Percentiles rank a stretch among this genome's conserved stretches.
phyloP scores from a whole-genome alignment of 1,140 invertebrate species.

The Drosophila subobscura region DNA sequence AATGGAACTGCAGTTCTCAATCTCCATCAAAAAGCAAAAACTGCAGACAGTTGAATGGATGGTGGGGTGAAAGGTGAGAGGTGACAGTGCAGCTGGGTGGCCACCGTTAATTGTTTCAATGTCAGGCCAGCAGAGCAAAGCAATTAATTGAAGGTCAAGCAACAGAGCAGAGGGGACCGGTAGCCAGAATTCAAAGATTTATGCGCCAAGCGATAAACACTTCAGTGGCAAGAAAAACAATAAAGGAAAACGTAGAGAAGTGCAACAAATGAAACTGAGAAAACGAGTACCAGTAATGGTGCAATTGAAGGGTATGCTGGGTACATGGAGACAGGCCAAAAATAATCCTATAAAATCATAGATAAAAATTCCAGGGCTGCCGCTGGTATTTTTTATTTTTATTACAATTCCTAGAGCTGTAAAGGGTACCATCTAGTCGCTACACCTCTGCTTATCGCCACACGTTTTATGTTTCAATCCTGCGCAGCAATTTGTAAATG shows the following conservation, averaged over 20 bases:
- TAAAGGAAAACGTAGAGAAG: conserved; percentile 13
- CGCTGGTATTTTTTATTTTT: too few species aligned
- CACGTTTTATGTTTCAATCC: conserved; percentile 58
- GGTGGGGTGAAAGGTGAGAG: not conserved
- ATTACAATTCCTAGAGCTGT: too few species aligned
- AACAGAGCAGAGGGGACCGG: conserved; percentile 25
- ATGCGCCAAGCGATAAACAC: conserved; percentile 63
- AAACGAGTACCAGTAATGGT: conserved; percentile 1
- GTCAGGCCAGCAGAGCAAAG: conserved; percentile 51
- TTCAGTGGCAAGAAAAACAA: conserved; percentile 16
- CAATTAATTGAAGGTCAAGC: conserved; percentile 74
- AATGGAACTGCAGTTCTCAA: conserved; percentile 33
- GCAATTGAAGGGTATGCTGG: not conserved
- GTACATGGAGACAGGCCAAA: too few species aligned
- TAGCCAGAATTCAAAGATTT: conserved; percentile 44
- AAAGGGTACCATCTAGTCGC: too few species aligned
- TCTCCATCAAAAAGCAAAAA: conserved; percentile 36
- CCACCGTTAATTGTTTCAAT: conserved; percentile 67
- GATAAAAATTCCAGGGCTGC: too few species aligned
- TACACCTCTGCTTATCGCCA: too few species aligned
- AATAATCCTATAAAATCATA: too few species aligned
- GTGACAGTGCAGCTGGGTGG: conserved; percentile 9
- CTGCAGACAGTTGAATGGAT: conserved; percentile 3
- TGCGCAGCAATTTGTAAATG: conserved; percentile 65
- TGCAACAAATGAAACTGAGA: conserved; percentile 2